These are phyloP conservation scores for Drosophila neonasuta DNA, from an alignment of 2,888 invertebrate species.

Conservation along the genomic window DNA sequence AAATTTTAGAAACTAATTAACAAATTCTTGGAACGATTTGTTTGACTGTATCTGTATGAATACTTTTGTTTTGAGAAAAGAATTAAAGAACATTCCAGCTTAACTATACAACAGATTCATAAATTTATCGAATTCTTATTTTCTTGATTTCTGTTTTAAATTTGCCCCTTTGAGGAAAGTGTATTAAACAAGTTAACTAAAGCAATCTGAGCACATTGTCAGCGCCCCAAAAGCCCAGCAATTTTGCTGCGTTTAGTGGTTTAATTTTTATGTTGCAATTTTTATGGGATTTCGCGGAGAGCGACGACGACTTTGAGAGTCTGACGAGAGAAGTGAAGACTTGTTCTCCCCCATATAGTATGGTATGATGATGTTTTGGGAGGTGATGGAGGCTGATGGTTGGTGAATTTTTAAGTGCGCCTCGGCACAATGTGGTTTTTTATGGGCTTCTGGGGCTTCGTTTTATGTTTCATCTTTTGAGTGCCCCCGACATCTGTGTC, in stretches of 20 bases:
- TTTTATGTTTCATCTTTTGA: slow-evolving; percentile 76
- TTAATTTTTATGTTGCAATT: slow-evolving; percentile 73
- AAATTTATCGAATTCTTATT: too few relatives aligned
- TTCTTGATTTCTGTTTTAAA: too few relatives aligned
- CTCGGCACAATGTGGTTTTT: slow-evolving; percentile 72
- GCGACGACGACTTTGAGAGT: slow-evolving; percentile 19
- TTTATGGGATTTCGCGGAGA: slow-evolving; percentile 59
- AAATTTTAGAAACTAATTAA: too few relatives aligned
- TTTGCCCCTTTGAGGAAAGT: neutral
- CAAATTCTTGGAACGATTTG: too few relatives aligned
- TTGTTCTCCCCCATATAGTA: neutral
- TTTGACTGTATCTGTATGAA: neutral
- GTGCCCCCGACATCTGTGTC: slow-evolving; percentile 41
- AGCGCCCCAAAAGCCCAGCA: slow-evolving; percentile 41
- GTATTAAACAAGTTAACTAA: slow-evolving; percentile 20
- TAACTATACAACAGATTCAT: too few relatives aligned
- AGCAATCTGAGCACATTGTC: slow-evolving; percentile 36
- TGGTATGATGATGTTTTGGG: slow-evolving; percentile 22
- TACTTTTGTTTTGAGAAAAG: too few relatives aligned
- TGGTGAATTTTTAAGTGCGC: slow-evolving; percentile 57
- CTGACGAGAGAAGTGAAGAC: slow-evolving; percentile 2
- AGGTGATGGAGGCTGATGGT: slow-evolving; percentile 17
- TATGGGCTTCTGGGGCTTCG: slow-evolving; percentile 66
- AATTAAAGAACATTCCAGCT: too few relatives aligned
- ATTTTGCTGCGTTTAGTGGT: slow-evolving; percentile 72